Base-by-base conservation (phyloP, 2,797 vertebrate genomes). In the Buphagus erythrorhynchus region DNA sequence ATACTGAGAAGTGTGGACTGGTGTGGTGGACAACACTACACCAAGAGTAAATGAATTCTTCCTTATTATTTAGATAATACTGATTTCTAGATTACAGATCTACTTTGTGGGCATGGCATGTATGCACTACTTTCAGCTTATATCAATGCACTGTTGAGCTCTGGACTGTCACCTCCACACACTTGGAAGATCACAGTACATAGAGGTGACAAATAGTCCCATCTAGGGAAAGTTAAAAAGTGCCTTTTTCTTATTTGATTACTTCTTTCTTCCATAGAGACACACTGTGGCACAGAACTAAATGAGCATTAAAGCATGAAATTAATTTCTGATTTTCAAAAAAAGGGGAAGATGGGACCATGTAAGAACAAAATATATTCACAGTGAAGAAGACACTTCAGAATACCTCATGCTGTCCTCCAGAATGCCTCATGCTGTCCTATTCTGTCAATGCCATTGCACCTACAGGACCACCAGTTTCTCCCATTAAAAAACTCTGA, bases 301-400 rank as follows among this genome's bases (percentile, higher is more conserved):
- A 96, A 81, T 74, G 69, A 87, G 62, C 92, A 69, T 86, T 95
- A 94, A 97, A 95, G 92, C 93, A 77, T 94, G 87, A 96, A 97
- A 97, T 95, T 94, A 97, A 93, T 91, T 97, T 96, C 77, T 92
- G 74, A 68, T 84, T 87, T 55, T 78, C 86, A 88, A 73, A 80
- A 82, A 93, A 66, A 84, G 69, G 86, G 40, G 57, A 89, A 57
- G 74, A 89, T 4, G 1, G 43, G 26, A 54, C 28, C 38, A 4
- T 62, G 31, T 38, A 65, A 94, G 49, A 83, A 74, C 24, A 54
- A 94, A 22, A 18, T 11, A 28, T n/a, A n/a, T 38, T 66, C 51
- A n/a, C 33, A 66, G 51, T n/a, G 22, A 93, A 84, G 76, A 63
- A 71, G n/a, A 29, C 29, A 36, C 22, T 86, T 86, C 42, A 43